Evolutionary conservation across 2,113 vertebrate species (phyloP).

Genomic region (Podarcis cretensis): DNA sequence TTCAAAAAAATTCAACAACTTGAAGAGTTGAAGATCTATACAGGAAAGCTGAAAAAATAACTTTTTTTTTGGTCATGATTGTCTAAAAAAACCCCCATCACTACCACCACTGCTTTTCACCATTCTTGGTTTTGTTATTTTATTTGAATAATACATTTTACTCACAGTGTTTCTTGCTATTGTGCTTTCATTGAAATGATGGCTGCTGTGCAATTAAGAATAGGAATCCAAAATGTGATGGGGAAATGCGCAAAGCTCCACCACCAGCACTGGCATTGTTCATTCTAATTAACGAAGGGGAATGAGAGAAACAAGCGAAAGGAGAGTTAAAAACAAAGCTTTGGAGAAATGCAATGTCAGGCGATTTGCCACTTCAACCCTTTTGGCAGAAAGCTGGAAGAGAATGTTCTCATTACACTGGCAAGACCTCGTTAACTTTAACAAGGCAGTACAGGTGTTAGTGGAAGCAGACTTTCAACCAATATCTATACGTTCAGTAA

Average conservation of each 20-base stretch:
- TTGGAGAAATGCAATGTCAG: not conserved
- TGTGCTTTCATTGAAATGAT: not conserved
- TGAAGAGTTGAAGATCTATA: not conserved
- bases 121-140: not conserved
- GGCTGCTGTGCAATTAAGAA: not conserved
- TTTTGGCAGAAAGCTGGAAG: conserved; percentile 8
- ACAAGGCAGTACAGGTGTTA: not conserved
- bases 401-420: not conserved
- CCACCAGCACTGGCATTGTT: not conserved
- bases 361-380: not conserved
- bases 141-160: not conserved
- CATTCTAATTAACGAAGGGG: not conserved
- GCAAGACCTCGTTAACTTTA: not conserved
- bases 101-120: not conserved
- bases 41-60: not conserved
- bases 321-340: not conserved
- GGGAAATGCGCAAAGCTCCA: not conserved
- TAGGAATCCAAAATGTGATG: not conserved
- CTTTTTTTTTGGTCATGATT: not conserved
- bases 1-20: too few relatives aligned
- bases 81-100: not conserved
- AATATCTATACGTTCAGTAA: not conserved
- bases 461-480: not conserved
- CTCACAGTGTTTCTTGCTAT: not conserved
- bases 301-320: not conserved